Percentiles rank a stretch among this genome's conserved stretches.
phyloP scores from a whole-genome alignment of 2,797 vertebrate genomes.

The Percopsis omiscomaycus region DNA sequence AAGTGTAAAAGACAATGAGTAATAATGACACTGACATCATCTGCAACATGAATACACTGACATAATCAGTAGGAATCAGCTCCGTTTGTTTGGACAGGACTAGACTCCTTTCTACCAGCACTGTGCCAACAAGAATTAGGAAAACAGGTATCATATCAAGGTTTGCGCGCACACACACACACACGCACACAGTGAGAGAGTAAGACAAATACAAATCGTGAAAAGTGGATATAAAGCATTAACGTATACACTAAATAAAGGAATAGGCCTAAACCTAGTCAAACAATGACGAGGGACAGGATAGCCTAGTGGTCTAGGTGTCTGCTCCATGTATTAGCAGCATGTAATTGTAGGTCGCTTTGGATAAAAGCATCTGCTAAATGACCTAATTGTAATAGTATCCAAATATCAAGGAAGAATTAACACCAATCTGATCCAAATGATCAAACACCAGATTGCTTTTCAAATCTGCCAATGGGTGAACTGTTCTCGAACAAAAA shows the following conservation, averaged over 20 bases:
- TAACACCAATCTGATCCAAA: background rate
- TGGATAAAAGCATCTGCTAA: too few relatives aligned
- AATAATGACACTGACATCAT: constrained; percentile 52
- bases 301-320: too few relatives aligned
- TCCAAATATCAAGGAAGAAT: constrained; percentile 23
- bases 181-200: constrained; percentile 18
- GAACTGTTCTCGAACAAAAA: constrained; percentile 3
- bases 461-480: constrained; percentile 17
- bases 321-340: too few relatives aligned
- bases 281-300: background rate
- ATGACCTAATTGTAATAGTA: background rate
- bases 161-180: constrained; percentile 22
- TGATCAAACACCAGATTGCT: constrained; percentile 1
- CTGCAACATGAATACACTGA: constrained; percentile 42
- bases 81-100: constrained; percentile 53
- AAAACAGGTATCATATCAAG: background rate
- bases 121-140: constrained; percentile 6
- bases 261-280: constrained; percentile 21
- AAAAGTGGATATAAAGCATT: background rate
- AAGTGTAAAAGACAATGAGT: constrained; percentile 4
- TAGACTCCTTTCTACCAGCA: constrained; percentile 35
- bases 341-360: too few relatives aligned
- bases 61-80: constrained; percentile 43
- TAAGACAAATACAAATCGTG: too few relatives aligned
- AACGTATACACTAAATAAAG: constrained; percentile 20